phyloP scores from a whole-genome alignment of 2,113 vertebrate genomes.

The Rhabdomys dilectus region DNA sequence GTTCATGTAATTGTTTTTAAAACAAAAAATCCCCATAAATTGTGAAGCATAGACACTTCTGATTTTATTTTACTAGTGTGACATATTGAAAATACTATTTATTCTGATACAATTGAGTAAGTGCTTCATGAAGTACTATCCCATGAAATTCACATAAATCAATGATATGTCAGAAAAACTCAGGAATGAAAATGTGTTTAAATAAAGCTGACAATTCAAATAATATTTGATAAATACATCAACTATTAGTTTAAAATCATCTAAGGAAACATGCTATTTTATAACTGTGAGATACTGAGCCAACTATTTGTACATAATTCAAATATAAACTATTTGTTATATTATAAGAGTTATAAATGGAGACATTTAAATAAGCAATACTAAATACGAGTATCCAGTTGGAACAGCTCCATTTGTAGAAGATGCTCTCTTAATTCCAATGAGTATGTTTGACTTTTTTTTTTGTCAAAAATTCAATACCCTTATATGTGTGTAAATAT shows the following conservation, averaged over 20 bases:
- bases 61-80: not conserved
- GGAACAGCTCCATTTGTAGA: not conserved
- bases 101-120: not conserved
- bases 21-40: not conserved
- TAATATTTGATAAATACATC: not conserved
- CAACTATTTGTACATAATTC: not conserved
- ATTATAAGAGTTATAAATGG: not conserved
- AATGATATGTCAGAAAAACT: not conserved
- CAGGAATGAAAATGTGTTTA: not conserved
- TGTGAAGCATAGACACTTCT: not conserved
- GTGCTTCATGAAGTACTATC: slow-evolving; percentile 22
- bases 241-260: not conserved
- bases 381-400: too few species aligned
- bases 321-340: not conserved
- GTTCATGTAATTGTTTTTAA: not conserved
- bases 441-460: not conserved
- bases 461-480: not conserved
- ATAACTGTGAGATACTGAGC: not conserved
- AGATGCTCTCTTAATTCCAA: not conserved
- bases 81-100: not conserved
- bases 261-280: not conserved
- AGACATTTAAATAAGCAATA: not conserved
- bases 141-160: not conserved
- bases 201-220: not conserved
- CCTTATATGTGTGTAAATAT: not conserved